These are phyloP conservation scores for Eledone cirrhosa DNA, from an alignment of 2,888 invertebrate genomes.

Conservation along the genomic window DNA sequence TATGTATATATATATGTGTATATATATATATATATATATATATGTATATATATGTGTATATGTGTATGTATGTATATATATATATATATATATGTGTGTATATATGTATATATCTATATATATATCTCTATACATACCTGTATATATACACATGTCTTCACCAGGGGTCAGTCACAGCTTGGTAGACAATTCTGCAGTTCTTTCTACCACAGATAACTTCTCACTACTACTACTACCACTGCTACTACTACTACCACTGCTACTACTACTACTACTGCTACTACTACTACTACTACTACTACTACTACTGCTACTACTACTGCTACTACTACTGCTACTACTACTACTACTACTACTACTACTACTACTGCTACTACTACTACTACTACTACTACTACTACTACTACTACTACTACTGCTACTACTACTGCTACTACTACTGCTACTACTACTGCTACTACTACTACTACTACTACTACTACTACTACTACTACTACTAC, in stretches of 20 bases:
- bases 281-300: constrained; percentile 27
- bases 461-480: constrained; percentile 27
- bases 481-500: constrained; percentile 26
- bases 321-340: constrained; percentile 25
- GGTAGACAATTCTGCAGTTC: too few relatives aligned
- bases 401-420: constrained; percentile 26
- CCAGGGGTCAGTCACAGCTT: too few relatives aligned
- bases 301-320: constrained; percentile 26
- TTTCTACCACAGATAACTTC: too few relatives aligned
- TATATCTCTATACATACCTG: too few relatives aligned
- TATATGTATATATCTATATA: too few relatives aligned
- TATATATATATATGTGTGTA: too few relatives aligned
- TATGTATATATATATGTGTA: too few relatives aligned
- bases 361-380: constrained; percentile 26
- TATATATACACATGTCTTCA: too few relatives aligned
- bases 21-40: too few relatives aligned
- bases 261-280: constrained; percentile 26
- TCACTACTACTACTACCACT: constrained; percentile 24
- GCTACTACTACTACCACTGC: constrained; percentile 24
- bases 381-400: constrained; percentile 27
- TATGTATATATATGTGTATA: too few relatives aligned
- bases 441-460: constrained; percentile 22
- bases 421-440: constrained; percentile 25
- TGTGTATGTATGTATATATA: too few relatives aligned
- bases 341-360: constrained; percentile 27